These are phyloP conservation scores for Cylindroiulus punctatus DNA, from an alignment of 2,888 invertebrate species.

Conservation along the genomic window DNA sequence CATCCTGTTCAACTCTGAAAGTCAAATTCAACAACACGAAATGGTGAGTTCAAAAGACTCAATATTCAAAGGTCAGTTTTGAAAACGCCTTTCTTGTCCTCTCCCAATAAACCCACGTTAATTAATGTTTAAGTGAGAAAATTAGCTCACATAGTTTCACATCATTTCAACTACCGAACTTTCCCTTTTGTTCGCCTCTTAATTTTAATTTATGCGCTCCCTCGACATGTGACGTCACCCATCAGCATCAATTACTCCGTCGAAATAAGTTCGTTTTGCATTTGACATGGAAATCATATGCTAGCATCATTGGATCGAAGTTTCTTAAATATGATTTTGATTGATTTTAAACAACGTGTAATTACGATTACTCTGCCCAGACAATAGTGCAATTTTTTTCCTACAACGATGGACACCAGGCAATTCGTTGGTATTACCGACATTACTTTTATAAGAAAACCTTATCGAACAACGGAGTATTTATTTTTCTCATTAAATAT, in stretches of 20 bases:
- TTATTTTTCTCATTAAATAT: conserved; percentile 15
- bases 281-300: neutral
- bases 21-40: neutral
- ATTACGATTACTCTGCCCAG: neutral
- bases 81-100: neutral
- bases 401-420: neutral
- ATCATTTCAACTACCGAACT: neutral
- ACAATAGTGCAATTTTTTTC: neutral
- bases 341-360: neutral
- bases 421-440: neutral
- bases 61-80: neutral
- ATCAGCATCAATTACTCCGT: neutral
- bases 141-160: neutral
- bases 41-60: neutral
- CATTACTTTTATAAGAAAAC: neutral
- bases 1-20: neutral
- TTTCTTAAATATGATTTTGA: neutral
- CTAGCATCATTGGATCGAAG: neutral
- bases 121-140: neutral
- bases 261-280: neutral
- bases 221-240: conserved; percentile 6
- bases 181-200: neutral
- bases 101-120: neutral
- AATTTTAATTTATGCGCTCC: neutral
- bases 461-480: neutral